Conservation (phyloP, 2,797 vertebrate genomes). For the Chaunax sp. region DNA sequence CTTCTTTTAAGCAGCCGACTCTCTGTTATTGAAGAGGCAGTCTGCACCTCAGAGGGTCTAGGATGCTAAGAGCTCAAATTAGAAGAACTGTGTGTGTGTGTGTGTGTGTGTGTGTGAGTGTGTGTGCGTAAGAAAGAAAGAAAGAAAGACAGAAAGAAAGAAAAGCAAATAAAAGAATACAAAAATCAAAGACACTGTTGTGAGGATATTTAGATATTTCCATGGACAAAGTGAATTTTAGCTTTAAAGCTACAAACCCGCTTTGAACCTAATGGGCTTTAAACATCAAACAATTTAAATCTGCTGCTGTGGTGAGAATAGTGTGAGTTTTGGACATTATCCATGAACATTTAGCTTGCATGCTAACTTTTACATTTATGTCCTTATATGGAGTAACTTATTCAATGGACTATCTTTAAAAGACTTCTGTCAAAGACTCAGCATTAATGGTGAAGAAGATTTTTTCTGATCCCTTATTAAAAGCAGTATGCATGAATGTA, state of each 20-base stretch:
- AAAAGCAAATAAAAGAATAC: slow-evolving; percentile 17
- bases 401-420: not conserved
- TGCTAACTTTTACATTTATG: not conserved
- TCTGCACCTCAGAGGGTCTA: too few species aligned
- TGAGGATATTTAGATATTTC: slow-evolving; percentile 76
- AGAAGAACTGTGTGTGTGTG: too few species aligned
- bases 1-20: too few species aligned
- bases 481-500: too few species aligned
- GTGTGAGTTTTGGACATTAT: not conserved
- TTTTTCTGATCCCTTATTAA: too few species aligned
- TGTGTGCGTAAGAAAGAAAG: too few species aligned
- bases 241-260: slow-evolving; percentile 41
- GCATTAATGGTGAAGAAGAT: too few species aligned
- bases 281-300: slow-evolving; percentile 46
- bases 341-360: not conserved
- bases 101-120: not conserved
- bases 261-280: slow-evolving; percentile 43
- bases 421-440: not conserved
- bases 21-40: too few species aligned
- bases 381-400: not conserved
- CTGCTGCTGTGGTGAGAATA: slow-evolving; percentile 12
- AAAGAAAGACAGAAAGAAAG: too few species aligned
- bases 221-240: slow-evolving; percentile 42
- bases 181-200: slow-evolving; percentile 35
- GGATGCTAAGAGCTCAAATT: too few species aligned